Percentiles rank a stretch among this genome's conserved stretches.
Evolutionary conservation across 2,797 vertebrate species (phyloP).

Genomic region (Epinephelus awoara): DNA sequence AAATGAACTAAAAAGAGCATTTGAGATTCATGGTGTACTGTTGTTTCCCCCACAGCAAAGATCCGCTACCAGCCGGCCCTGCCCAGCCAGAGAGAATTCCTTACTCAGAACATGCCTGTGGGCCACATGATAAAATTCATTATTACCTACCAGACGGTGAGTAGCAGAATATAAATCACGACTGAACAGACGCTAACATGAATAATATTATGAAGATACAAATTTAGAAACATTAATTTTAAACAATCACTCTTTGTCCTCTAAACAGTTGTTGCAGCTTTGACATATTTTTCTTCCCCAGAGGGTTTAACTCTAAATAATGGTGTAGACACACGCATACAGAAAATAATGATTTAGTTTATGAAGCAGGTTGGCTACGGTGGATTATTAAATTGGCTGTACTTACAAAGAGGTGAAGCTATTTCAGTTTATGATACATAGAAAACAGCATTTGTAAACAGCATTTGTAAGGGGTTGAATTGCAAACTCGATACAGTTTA

Average conservation of each 20-base stretch:
- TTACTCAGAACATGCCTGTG: conserved; percentile 84
- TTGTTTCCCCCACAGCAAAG: conserved; percentile 77
- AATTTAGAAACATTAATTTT: conserved; percentile 2
- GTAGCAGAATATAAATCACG: conserved; percentile 50
- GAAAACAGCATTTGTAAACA: neutral
- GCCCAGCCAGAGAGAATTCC: conserved; percentile 78
- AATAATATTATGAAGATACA: conserved; percentile 11
- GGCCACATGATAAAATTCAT: conserved; percentile 87
- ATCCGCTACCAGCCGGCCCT: conserved; percentile 81
- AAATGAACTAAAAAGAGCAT: neutral
- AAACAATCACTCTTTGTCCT: neutral
- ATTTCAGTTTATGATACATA: neutral
- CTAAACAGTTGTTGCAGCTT: neutral
- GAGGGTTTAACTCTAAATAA: conserved; percentile 1
- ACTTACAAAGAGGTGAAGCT: neutral
- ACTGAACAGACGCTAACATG: neutral
- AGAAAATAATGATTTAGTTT: neutral
- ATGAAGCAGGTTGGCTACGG: neutral
- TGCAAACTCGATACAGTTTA: neutral
- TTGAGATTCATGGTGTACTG: conserved; percentile 32
- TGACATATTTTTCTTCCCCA: neutral
- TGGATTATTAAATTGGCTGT: conserved; percentile 9
- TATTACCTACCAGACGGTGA: conserved; percentile 85
- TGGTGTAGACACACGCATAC: neutral
- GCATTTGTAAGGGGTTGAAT: neutral